phyloP scores from a whole-genome alignment of 2,113 vertebrate species.

The Phylloscopus trochiloides region DNA sequence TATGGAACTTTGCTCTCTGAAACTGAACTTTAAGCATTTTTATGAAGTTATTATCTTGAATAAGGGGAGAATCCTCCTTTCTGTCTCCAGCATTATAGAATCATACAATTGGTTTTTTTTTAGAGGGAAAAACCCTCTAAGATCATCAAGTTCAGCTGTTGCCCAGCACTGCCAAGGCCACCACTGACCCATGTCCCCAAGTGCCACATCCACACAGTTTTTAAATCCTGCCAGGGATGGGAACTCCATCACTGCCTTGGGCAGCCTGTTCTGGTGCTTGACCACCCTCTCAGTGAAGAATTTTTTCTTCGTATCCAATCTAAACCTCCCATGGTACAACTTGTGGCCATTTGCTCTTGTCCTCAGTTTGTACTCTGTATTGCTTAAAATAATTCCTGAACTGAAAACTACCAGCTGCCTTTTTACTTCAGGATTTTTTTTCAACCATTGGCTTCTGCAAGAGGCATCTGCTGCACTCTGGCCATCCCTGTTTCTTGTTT shows the following conservation, averaged over 20 bases:
- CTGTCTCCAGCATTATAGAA: background rate
- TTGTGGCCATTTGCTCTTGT: fast-evolving
- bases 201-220: background rate
- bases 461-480: background rate
- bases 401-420: background rate
- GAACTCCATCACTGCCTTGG: background rate
- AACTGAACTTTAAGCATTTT: background rate
- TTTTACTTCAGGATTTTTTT: background rate
- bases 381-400: background rate
- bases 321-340: background rate
- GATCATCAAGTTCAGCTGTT: fast-evolving
- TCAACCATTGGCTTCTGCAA: background rate
- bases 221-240: background rate
- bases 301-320: background rate
- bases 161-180: background rate
- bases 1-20: background rate
- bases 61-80: background rate
- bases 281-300: background rate
- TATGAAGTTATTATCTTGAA: background rate
- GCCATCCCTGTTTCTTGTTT: background rate
- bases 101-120: too few species aligned
- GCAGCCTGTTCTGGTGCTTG: background rate
- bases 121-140: background rate
- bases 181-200: background rate
- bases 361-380: fast-evolving